Evolutionary conservation across 2,113 vertebrate genomes (phyloP), one percentile per base, ranked within the genome.

Genomic region (Callorhinus ursinus): DNA sequence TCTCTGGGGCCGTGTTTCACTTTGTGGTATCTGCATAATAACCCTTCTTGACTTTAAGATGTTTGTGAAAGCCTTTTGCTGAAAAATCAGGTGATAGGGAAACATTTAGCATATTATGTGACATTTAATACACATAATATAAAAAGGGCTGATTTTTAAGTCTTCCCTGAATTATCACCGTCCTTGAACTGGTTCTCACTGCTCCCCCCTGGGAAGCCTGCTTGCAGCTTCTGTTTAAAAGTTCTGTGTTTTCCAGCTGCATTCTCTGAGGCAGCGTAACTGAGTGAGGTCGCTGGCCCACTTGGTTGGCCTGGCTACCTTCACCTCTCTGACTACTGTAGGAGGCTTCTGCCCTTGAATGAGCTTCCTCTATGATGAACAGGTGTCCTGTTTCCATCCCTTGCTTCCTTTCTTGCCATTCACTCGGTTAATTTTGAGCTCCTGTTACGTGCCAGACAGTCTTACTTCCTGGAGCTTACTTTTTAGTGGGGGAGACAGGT

Each of bases 351-450:
- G 72, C 42, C 53, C 39, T 55, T 72, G 33, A 28, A 51, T 28
- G 59, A 11, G 46, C 15, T 8, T 79, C 46, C 16, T 31, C 31
- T 1, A 4, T 39, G 36, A n/a, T 11, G 19, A 71, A n/a, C 33
- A n/a, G 22, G 28, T 4, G 3, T 69, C 53, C 0, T 33, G 0
- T 67, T 22, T 53, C 69, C 18, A 33, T 51, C 42, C 31, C 13
- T 49, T 36, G 31, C 4, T 15, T 61, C 31, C 46, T 12, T 84
- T 5, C 46, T 63, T 67, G 55, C 51, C 46, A 16, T 28, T 42
- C 7, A 1, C 21, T 63, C 2, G 7, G 0, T 90, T 63, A 57
- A 9, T 24, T 77, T 22, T 71, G 63, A 93, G 72, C 13, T 33
- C 51, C 16, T 77, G 0, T 19, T n/a, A 1, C 36, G 24, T 59